These are phyloP conservation scores for Orussus abietinus DNA, from an alignment of 1,140 invertebrate genomes.

Conservation along the genomic window DNA sequence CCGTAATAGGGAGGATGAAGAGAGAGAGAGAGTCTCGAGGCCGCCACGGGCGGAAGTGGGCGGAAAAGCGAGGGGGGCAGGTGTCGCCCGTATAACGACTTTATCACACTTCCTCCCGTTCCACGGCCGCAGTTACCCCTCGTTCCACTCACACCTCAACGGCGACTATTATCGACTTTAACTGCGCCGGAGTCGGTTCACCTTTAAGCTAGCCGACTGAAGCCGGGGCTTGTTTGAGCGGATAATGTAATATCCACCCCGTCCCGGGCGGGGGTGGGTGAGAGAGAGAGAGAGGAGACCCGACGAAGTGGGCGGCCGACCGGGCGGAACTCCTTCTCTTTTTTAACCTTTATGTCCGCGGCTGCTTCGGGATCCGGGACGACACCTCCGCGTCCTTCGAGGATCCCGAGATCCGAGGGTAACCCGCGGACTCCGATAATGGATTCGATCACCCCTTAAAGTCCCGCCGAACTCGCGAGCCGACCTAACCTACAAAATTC, in stretches of 20 bases:
- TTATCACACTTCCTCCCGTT: slow-evolving; percentile 37
- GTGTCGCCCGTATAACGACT: slow-evolving; percentile 50
- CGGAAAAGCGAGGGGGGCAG: slow-evolving; percentile 27
- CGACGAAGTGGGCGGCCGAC: slow-evolving; percentile 30
- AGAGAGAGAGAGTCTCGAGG: slow-evolving; percentile 27
- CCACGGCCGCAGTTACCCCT: slow-evolving; percentile 20
- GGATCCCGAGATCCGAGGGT: background rate
- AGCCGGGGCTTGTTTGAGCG: slow-evolving; percentile 37
- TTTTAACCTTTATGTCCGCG: slow-evolving; percentile 16
- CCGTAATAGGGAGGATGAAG: slow-evolving; percentile 49
- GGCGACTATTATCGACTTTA: slow-evolving; percentile 45
- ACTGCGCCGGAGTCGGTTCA: slow-evolving; percentile 37
- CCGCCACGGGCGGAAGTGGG: slow-evolving; percentile 18
- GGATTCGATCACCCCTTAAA: no score
- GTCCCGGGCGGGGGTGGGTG: slow-evolving; percentile 20
- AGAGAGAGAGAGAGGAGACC: slow-evolving; percentile 12
- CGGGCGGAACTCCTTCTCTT: slow-evolving; percentile 22
- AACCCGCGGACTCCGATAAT: no score
- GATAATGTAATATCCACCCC: slow-evolving; percentile 43
- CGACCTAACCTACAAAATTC: no score
- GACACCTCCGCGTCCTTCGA: background rate
- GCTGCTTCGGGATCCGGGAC: background rate
- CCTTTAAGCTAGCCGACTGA: slow-evolving; percentile 40
- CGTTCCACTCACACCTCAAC: slow-evolving; percentile 31
- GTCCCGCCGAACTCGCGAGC: no score